These are phyloP conservation scores for Mesorhabditis spiculigera DNA, from an alignment of 2,888 invertebrate species.

Conservation along the genomic window DNA sequence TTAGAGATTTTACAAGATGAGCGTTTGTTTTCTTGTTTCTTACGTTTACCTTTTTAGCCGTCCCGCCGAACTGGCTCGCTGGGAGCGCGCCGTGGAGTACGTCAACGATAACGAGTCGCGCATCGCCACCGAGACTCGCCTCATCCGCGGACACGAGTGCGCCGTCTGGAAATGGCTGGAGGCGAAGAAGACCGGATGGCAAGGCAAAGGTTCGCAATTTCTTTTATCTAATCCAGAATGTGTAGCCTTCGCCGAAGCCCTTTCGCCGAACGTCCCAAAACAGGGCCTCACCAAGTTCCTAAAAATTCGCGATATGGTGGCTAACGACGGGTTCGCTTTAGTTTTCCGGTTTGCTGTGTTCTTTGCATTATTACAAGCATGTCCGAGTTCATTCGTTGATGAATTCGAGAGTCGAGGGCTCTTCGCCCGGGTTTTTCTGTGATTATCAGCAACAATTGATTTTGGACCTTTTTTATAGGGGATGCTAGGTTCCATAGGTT, in stretches of 20 bases:
- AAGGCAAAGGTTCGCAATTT: background rate
- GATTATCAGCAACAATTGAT: too few relatives aligned
- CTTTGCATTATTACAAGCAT: too few relatives aligned
- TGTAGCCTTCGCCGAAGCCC: background rate
- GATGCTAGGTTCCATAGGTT: too few relatives aligned
- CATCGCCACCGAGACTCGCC: slow-evolving; percentile 68
- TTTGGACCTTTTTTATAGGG: too few relatives aligned
- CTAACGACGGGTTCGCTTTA: slow-evolving; percentile 3
- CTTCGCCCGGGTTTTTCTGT: too few relatives aligned
- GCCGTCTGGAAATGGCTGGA: slow-evolving; percentile 74
- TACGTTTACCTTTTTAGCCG: slow-evolving; percentile 26
- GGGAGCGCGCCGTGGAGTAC: slow-evolving; percentile 80
- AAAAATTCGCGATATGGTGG: background rate
- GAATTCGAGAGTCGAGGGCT: too few relatives aligned
- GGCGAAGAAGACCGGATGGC: background rate
- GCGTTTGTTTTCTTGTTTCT: background rate
- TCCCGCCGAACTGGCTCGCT: slow-evolving; percentile 64
- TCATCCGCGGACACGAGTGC: slow-evolving; percentile 84
- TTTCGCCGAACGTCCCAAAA: slow-evolving; percentile 4
- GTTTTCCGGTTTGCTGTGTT: too few relatives aligned
- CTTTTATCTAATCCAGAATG: background rate
- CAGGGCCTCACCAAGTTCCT: background rate
- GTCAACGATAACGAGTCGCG: slow-evolving; percentile 68
- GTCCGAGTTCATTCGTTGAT: too few relatives aligned
- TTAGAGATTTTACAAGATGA: background rate